These are phyloP conservation scores for Crotophaga sulcirostris DNA, from an alignment of 2,113 vertebrate genomes.

Conservation along the genomic window DNA sequence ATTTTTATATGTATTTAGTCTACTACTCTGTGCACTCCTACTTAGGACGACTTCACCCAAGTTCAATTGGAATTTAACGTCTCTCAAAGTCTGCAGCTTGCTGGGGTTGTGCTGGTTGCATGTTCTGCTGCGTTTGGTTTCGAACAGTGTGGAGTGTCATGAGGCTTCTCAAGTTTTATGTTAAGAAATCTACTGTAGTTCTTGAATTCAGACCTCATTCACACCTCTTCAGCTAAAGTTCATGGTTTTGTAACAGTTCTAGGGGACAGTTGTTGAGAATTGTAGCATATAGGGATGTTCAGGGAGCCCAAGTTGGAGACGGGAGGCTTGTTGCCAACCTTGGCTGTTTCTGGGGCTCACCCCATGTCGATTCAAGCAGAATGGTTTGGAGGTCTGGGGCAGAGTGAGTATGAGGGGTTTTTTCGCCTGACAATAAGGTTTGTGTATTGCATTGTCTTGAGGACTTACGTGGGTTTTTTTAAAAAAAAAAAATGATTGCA, in stretches of 20 bases:
- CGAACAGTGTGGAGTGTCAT: not conserved
- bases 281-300: not conserved
- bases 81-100: not conserved
- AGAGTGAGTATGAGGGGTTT: not conserved
- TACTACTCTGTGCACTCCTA: not conserved
- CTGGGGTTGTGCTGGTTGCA: accelerated
- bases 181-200: not conserved
- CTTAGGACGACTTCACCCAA: not conserved
- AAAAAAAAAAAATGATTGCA: not conserved
- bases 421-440: not conserved
- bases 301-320: too few relatives aligned
- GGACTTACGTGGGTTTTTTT: not conserved
- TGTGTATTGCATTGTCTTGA: not conserved
- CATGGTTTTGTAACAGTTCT: not conserved
- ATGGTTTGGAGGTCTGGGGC: not conserved
- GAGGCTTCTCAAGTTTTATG: not conserved
- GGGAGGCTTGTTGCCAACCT: not conserved
- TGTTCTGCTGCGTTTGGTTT: not conserved
- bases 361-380: not conserved
- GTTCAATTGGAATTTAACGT: accelerated
- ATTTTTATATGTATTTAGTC: not conserved
- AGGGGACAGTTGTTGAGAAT: not conserved
- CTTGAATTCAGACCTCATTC: not conserved
- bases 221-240: not conserved
- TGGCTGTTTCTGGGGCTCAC: not conserved